Percentiles rank a stretch among this genome's conserved stretches.
Conservation (phyloP, 1,140 invertebrate species). For the Archegozetes longisetosus region DNA sequence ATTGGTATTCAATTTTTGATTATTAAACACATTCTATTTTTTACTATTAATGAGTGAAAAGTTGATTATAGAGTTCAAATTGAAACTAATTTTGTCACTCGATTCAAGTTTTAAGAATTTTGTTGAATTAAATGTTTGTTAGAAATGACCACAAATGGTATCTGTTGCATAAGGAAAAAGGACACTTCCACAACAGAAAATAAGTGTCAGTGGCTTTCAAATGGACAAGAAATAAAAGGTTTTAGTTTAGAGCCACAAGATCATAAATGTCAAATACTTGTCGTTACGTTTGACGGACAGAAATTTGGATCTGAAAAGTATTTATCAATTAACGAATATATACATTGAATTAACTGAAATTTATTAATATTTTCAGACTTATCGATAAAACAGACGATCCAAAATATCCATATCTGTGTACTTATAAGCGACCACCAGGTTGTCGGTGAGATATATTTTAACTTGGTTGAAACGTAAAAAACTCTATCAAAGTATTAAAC, state of each 20-base stretch:
- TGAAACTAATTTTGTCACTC: no score
- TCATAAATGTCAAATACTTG: not conserved
- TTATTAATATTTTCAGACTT: not conserved
- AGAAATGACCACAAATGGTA: not conserved
- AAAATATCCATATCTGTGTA: not conserved
- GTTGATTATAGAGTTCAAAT: no score
- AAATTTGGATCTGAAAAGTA: not conserved
- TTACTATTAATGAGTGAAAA: no score
- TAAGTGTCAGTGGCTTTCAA: not conserved
- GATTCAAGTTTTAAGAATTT: no score
- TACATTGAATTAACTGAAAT: not conserved
- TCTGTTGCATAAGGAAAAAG: not conserved
- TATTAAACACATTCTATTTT: no score
- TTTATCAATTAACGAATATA: not conserved
- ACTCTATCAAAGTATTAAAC: not conserved
- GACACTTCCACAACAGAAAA: not conserved
- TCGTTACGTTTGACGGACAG: not conserved
- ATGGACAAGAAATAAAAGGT: not conserved
- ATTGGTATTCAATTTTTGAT: no score
- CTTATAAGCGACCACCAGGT: not conserved
- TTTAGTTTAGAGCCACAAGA: not conserved
- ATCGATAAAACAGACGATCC: not conserved
- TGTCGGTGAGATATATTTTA: not conserved
- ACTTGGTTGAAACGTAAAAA: not conserved
- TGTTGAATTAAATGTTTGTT: not conserved